These are phyloP conservation scores for Heteromormyrus szaboi DNA, from an alignment of 2,797 vertebrate genomes.

Conservation along the genomic window DNA sequence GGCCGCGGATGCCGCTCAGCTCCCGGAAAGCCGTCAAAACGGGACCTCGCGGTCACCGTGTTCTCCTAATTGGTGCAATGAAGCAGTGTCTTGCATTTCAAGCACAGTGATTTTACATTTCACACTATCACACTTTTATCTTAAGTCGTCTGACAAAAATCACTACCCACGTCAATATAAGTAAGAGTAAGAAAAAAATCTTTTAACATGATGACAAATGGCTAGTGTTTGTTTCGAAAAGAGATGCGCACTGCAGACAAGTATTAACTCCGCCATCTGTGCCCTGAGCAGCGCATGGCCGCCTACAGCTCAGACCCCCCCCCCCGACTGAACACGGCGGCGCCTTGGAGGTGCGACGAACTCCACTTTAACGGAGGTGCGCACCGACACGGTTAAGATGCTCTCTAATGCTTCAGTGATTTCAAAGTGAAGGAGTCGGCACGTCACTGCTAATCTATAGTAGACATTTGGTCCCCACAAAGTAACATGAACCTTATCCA, in stretches of 20 bases:
- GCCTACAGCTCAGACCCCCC: neutral
- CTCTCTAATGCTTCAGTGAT: neutral
- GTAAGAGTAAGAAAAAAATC: neutral
- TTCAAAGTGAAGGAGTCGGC: neutral
- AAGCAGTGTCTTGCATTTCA: neutral
- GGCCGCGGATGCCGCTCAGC: neutral
- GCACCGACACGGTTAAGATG: neutral
- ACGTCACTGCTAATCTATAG: neutral
- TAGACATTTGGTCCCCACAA: neutral
- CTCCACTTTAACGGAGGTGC: neutral
- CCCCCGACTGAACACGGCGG: neutral
- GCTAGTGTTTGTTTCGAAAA: neutral
- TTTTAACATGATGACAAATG: neutral
- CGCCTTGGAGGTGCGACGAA: neutral
- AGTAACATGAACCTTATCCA: neutral
- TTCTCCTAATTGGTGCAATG: neutral
- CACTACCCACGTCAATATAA: slow-evolving; percentile 8
- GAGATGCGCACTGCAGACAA: neutral
- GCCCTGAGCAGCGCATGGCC: neutral
- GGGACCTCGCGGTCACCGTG: neutral
- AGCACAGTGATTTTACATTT: neutral
- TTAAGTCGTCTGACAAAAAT: neutral
- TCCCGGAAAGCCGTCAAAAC: neutral
- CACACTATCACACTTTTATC: neutral
- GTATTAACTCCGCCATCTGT: neutral